These are phyloP conservation scores for Dryas iulia DNA, from an alignment of 1,140 invertebrate genomes.

Conservation along the genomic window DNA sequence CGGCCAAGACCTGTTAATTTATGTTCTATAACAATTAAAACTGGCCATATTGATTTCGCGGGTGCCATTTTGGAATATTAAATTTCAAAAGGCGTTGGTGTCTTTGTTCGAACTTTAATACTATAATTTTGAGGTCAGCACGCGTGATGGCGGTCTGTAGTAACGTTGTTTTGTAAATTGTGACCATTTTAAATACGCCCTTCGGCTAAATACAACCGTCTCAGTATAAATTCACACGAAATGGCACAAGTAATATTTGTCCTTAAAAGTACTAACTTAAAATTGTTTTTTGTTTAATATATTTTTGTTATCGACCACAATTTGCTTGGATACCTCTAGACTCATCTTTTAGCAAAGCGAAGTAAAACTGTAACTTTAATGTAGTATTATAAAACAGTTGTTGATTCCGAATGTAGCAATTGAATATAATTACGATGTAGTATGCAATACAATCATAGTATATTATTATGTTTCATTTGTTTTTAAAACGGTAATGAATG, in stretches of 20 bases:
- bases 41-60: constrained; percentile 49
- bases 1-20: constrained; percentile 60
- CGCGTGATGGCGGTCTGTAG: constrained; percentile 50
- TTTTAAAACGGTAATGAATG: constrained; percentile 50
- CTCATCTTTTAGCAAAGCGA: constrained; percentile 42
- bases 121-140: constrained; percentile 66
- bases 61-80: constrained; percentile 41
- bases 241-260: constrained; percentile 11
- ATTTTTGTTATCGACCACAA: not conserved
- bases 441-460: constrained; percentile 52
- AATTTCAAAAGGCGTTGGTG: constrained; percentile 41
- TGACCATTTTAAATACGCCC: constrained; percentile 58
- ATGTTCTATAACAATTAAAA: constrained; percentile 61
- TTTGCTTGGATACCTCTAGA: constrained; percentile 20
- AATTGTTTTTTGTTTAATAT: constrained; percentile 11
- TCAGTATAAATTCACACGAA: constrained; percentile 8
- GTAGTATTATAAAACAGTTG: constrained; percentile 58
- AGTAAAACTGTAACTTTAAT: constrained; percentile 38
- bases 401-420: constrained; percentile 63
- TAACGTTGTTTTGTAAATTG: constrained; percentile 58
- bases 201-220: constrained; percentile 26
- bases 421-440: constrained; percentile 60
- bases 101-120: constrained; percentile 63
- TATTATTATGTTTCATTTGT: constrained; percentile 64
- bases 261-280: constrained; percentile 1